Conservation (phyloP, 2,797 vertebrate genomes). For the Neopelma chrysocephalum region DNA sequence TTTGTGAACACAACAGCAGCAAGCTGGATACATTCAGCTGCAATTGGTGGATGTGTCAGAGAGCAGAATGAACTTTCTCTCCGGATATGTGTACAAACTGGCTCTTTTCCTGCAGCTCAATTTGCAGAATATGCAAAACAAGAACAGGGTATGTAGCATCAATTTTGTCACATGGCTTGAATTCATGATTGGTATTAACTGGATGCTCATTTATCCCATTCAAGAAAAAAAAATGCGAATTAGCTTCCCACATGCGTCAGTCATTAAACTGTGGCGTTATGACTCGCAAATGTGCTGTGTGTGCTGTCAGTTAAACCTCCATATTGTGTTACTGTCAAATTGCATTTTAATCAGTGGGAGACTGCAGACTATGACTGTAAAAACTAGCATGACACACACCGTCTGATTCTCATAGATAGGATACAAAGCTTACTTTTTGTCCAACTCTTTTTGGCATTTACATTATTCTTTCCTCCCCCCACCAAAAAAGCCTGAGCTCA, state of each 20-base stretch:
- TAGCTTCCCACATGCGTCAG: conserved; percentile 68
- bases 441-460: conserved; percentile 40
- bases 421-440: conserved; percentile 67
- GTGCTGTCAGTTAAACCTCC: conserved; percentile 69
- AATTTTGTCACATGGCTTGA: conserved; percentile 65
- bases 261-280: conserved; percentile 64
- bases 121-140: conserved; percentile 72
- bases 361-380: conserved; percentile 74
- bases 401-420: conserved; percentile 75
- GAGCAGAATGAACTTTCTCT: conserved; percentile 57
- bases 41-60: conserved; percentile 59
- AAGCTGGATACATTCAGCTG: conserved; percentile 58
- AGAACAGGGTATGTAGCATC: conserved; percentile 76
- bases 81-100: conserved; percentile 68
- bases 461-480: background rate
- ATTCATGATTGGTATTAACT: conserved; percentile 59
- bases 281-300: conserved; percentile 67
- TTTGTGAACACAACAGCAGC: conserved; percentile 58
- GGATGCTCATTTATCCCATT: conserved; percentile 73
- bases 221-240: conserved; percentile 59
- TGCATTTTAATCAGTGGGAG: conserved; percentile 63
- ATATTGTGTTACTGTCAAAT: conserved; percentile 66
- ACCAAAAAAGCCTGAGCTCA: background rate
- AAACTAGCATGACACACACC: conserved; percentile 72
- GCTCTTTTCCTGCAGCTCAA: conserved; percentile 76